phyloP scores from a whole-genome alignment of 1,140 invertebrate species.

The Caerostris extrusa region DNA sequence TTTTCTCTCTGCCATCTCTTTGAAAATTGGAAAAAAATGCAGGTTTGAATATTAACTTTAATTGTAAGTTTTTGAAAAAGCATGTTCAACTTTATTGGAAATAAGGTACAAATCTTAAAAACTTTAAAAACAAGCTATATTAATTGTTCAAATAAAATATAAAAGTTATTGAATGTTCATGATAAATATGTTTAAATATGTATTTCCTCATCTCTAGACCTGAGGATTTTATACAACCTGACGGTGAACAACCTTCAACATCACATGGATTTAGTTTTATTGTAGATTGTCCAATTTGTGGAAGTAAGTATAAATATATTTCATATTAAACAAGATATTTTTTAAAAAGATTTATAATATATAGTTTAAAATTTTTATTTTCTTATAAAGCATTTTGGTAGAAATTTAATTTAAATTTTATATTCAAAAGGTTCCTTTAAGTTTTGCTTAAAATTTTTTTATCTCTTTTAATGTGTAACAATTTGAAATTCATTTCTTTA shows the following conservation, averaged over 20 bases:
- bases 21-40: neutral
- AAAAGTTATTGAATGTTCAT: neutral
- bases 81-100: neutral
- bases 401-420: neutral
- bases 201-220: neutral
- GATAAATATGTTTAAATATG: neutral
- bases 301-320: neutral
- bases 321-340: neutral
- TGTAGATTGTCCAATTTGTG: constrained; percentile 21
- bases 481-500: no score
- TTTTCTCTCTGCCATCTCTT: no score
- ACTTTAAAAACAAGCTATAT: neutral
- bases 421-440: neutral
- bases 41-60: neutral
- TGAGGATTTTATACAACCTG: constrained; percentile 38
- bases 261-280: neutral
- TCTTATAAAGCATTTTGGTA: neutral
- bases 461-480: neutral
- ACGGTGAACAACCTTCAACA: constrained; percentile 27
- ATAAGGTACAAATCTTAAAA: neutral
- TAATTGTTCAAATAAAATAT: neutral
- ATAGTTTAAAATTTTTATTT: neutral
- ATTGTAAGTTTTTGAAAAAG: neutral
- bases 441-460: neutral
- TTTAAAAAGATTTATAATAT: neutral